These are phyloP conservation scores for Latrodectus hesperus DNA, from an alignment of 2,888 invertebrate genomes.

Conservation along the genomic window DNA sequence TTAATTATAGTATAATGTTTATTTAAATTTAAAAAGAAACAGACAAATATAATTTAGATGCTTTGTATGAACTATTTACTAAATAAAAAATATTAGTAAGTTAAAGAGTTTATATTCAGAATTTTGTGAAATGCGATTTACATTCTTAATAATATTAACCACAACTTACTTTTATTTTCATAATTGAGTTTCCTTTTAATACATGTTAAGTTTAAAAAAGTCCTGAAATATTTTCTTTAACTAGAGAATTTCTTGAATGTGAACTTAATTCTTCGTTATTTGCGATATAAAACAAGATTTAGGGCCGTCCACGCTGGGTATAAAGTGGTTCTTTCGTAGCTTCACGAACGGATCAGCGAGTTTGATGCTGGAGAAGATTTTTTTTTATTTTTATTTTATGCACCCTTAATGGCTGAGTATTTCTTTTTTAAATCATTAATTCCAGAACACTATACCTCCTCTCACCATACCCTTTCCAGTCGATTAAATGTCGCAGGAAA, in stretches of 20 bases:
- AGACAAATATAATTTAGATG: no score
- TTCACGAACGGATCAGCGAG: not conserved
- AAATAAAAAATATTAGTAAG: no score
- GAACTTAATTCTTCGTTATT: not conserved
- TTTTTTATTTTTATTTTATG: not conserved
- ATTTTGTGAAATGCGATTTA: no score
- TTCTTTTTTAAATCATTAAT: not conserved
- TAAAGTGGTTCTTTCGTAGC: not conserved
- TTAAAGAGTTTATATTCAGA: no score
- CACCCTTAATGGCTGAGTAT: not conserved
- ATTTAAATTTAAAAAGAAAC: no score
- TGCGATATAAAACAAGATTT: not conserved
- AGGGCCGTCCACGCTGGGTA: not conserved
- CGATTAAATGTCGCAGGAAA: not conserved
- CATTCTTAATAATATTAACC: no score
- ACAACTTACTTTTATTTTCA: no score
- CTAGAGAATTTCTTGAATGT: not conserved
- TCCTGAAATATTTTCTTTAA: not conserved
- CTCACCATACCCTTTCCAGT: not conserved
- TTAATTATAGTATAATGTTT: no score
- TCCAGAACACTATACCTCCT: not conserved
- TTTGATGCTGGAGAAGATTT: not conserved
- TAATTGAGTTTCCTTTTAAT: no score
- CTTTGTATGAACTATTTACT: no score
- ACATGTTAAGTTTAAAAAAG: no score